These are phyloP conservation scores for Takifugu bimaculatus DNA, from an alignment of 2,113 vertebrate species.

Conservation along the genomic window DNA sequence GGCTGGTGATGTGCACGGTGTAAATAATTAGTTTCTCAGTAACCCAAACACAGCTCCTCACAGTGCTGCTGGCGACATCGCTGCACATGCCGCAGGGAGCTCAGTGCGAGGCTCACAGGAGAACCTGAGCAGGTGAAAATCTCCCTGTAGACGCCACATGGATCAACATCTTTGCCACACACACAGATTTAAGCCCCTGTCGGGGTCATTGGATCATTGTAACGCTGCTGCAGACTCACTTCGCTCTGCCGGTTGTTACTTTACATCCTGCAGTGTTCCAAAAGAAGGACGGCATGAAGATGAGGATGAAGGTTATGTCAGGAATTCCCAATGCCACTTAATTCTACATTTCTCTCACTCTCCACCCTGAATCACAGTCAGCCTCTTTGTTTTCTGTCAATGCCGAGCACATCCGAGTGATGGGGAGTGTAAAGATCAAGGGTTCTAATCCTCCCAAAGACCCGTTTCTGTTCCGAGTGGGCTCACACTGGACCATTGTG, in stretches of 20 bases:
- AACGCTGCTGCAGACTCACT: too few relatives aligned
- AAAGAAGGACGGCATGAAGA: too few relatives aligned
- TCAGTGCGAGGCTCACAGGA: not conserved
- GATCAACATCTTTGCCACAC: conserved; percentile 38
- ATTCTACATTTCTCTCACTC: too few relatives aligned
- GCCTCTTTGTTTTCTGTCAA: too few relatives aligned
- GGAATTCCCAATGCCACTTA: too few relatives aligned
- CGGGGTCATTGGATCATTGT: not conserved
- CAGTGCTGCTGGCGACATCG: not conserved
- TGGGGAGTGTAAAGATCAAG: conserved; percentile 20
- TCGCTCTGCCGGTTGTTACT: too few relatives aligned
- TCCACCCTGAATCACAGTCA: too few relatives aligned
- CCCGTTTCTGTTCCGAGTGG: conserved; percentile 29
- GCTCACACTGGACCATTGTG: conserved; percentile 49
- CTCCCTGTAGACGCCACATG: conserved; percentile 37
- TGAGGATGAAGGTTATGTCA: too few relatives aligned
- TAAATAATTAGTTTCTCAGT: too few relatives aligned
- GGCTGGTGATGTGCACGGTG: not conserved
- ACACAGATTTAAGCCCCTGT: conserved; percentile 26
- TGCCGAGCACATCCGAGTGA: conserved; percentile 7
- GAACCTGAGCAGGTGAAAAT: conserved; percentile 39
- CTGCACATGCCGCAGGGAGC: not conserved
- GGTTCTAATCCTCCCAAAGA: conserved; percentile 2
- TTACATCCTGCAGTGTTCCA: too few relatives aligned
- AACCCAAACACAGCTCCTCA: not conserved